A percentile compares a stretch with the other conserved stretches of the same genome.
Evolutionary conservation across 2,797 vertebrate species (phyloP).

Genomic region (Propithecus perrieri): DNA sequence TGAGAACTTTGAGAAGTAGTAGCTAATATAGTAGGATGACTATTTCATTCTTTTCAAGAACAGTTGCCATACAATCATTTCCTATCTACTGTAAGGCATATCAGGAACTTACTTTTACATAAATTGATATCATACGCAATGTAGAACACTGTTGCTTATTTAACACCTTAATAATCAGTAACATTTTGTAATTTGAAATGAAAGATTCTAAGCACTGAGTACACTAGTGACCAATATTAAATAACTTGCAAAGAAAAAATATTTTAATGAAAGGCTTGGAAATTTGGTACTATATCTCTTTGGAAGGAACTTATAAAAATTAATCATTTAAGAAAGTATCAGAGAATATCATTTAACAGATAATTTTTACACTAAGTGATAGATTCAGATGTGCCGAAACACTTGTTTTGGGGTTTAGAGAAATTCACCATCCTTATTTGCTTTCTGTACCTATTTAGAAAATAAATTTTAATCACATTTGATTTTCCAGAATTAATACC

Average conservation of each 20-base stretch:
- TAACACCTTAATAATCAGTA: constrained; percentile 47
- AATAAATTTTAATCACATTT: constrained; percentile 53
- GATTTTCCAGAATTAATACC: constrained; percentile 57
- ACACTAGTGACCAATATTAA: constrained; percentile 42
- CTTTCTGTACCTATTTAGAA: constrained; percentile 58
- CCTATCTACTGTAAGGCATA: constrained; percentile 47
- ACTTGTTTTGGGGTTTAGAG: constrained; percentile 71
- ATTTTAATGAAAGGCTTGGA: constrained; percentile 11
- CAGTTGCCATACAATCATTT: background rate
- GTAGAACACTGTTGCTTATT: constrained; percentile 41
- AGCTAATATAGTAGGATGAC: constrained; percentile 25
- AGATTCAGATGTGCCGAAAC: constrained; percentile 18
- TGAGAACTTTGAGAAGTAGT: constrained; percentile 49
- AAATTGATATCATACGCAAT: constrained; percentile 46
- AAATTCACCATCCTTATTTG: constrained; percentile 65
- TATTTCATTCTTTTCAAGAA: constrained; percentile 56
- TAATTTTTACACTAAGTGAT: constrained; percentile 30
- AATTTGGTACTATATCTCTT: constrained; percentile 24
- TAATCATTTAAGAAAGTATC: constrained; percentile 64
- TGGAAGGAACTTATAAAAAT: constrained; percentile 33
- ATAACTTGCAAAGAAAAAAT: constrained; percentile 53
- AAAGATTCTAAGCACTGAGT: constrained; percentile 49
- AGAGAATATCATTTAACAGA: background rate
- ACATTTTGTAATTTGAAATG: constrained; percentile 54
- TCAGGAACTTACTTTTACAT: constrained; percentile 45